Evolutionary conservation across 2,888 invertebrate species (phyloP), one percentile per base, ranked within the genome.

Genomic region (Plagodis pulveraria): DNA sequence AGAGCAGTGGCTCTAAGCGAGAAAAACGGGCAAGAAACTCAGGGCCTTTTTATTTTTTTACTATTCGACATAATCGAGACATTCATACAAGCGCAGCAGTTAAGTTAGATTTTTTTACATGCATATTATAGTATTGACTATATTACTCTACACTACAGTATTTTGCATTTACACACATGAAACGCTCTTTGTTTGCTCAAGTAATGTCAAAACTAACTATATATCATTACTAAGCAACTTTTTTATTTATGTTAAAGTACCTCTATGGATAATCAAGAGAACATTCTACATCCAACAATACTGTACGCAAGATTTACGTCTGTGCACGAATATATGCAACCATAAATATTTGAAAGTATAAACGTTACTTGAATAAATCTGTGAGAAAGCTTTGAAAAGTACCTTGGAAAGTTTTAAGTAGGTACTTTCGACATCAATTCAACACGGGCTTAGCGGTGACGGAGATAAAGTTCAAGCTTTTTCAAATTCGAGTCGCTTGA

Each of bases 381-480:
- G 62, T 61, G 65, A 50, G 57, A 71, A 67, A 71, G 65, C 65
- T 71, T 65, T 70, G 67, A 69, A 71, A 62, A 65, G 67, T 68
- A 62, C 60, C 63, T 66, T 51, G 56, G 55, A 50, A 71, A 74
- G 68, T 66, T 66, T 53, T 61, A 61, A 61, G 60, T 61, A 58
- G 70, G 64, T 70, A 67, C 72, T 69, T 70, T 70, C 57, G 60
- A 69, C 70, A 72, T 71, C 61, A 74, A 74, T 74, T 73, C 63
- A 67, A 63, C 65, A 62, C 58, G 63, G 66, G 65, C 70, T 74
- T 69, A 71, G 68, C 53, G 69, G 67, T 67, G 68, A 70, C 66
- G 60, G 63, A 64, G 57, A 63, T 69, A 67, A 70, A 69, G 64
- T 67, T 69, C 50, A 58, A 55, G 35, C 51, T 60, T 52, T 62